Base-by-base conservation (phyloP, 1,140 invertebrate species). In the Venturia canescens region DNA sequence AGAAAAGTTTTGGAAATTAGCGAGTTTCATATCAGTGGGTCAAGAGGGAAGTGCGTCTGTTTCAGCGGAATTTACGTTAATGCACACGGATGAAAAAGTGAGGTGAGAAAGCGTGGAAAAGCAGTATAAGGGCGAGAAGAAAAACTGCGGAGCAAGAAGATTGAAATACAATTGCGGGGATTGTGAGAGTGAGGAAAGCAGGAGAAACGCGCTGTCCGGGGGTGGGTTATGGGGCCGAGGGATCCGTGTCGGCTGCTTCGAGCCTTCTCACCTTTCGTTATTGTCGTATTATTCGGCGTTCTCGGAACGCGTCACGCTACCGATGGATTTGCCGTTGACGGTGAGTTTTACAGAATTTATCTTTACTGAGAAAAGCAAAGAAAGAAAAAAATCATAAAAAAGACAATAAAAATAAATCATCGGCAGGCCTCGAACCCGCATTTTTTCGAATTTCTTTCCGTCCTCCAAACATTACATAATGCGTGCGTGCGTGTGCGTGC, bases 151-250 rank as follows among this genome's bases (percentile, higher is more conserved):
- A 60, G 6, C 7, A 72, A 21, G 18, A 31, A 50, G 27, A 29
- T 16, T 53, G 23, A 21, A 53, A 70, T 23, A 53, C 15, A 38
- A 26, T 63, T 15, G 6, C 21, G 48, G 26, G 27, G 69, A 44
- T 69, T 23, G 60, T 21, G 34, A 78, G 9, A 23, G 66, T 31
- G 27, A 63, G 27, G 66, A 69, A 21, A 29, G 38, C 38, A 44
- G 66, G n/a, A 69, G 29, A 69, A 69, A 69, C 66, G 66, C 29
- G 38, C 57, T n/a, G 38, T 80, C 11, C 71, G 80, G 75, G 80
- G 80, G 80, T 81, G 80, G 66, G 80, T 70, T 80, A 81, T 81
- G 80, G 80, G 80, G 80, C 80, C 72, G 75, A 70, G 75, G 16
- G 26, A 81, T 77, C 29, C 74, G 80, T 69, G 80, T 81, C 80